Conservation (phyloP, 1,140 invertebrate species). For the Trachymyrmex cornetzi region DNA sequence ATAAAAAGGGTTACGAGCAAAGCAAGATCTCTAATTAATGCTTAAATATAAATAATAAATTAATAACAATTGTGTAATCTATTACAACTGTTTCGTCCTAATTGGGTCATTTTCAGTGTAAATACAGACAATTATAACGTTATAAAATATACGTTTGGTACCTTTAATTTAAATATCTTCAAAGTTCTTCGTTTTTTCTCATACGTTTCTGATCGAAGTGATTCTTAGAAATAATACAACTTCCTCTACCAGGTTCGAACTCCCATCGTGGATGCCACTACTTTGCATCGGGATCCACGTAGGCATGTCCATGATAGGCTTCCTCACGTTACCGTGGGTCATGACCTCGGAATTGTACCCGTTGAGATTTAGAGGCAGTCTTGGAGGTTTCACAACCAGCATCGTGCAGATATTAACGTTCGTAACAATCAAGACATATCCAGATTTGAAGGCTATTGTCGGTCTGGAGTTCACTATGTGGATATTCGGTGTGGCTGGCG, state of each 20-base stretch:
- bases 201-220: not conserved
- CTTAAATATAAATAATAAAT: no score
- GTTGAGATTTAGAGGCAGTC: slow-evolving; percentile 89
- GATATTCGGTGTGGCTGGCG: slow-evolving; percentile 91
- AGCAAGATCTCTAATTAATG: no score
- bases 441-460: slow-evolving; percentile 87
- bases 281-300: slow-evolving; percentile 90
- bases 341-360: slow-evolving; percentile 92
- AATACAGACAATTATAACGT: no score
- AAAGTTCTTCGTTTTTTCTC: no score
- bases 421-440: slow-evolving; percentile 90
- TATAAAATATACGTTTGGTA: no score
- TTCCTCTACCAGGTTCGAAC: slow-evolving; percentile 69
- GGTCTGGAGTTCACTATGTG: slow-evolving; percentile 91
- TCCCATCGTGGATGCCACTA: slow-evolving; percentile 86
- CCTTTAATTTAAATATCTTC: no score
- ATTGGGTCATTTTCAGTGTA: no score
- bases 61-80: no score
- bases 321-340: slow-evolving; percentile 91
- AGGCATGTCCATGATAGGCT: slow-evolving; percentile 91
- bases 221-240: not conserved
- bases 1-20: no score
- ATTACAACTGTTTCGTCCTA: no score
- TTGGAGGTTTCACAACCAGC: slow-evolving; percentile 90
- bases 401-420: slow-evolving; percentile 91